These are phyloP conservation scores for Cricetomys ansorgei DNA, from an alignment of 2,113 vertebrate species.

Conservation along the genomic window DNA sequence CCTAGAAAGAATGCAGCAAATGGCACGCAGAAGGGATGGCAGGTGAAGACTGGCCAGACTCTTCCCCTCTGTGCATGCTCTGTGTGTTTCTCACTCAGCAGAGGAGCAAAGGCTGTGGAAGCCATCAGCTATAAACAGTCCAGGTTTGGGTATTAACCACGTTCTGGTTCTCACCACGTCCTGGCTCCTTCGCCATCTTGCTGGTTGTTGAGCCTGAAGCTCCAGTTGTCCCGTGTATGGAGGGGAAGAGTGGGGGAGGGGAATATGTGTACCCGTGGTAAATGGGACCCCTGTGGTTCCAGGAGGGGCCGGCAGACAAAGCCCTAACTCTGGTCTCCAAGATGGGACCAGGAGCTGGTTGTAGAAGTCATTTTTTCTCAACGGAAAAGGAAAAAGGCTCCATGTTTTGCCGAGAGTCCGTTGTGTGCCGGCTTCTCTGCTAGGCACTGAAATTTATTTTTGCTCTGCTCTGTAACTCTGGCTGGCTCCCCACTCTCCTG, in stretches of 20 bases:
- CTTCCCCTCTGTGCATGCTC: background rate
- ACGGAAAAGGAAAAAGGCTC: background rate
- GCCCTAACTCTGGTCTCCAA: background rate
- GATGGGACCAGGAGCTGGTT: accelerated
- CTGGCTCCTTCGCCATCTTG: background rate
- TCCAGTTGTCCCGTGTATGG: accelerated
- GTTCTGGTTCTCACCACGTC: accelerated
- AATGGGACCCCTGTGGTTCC: background rate
- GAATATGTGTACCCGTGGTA: background rate
- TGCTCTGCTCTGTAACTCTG: background rate
- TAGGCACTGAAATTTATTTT: background rate
- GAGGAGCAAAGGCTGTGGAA: background rate
- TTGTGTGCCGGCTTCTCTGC: background rate
- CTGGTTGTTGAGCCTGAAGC: background rate
- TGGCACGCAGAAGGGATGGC: background rate
- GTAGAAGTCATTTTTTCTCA: background rate
- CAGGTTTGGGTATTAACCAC: background rate
- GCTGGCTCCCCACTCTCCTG: no score
- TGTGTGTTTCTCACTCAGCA: no score
- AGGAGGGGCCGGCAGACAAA: background rate
- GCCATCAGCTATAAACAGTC: background rate
- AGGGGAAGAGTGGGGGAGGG: accelerated
- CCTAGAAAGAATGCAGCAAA: background rate
- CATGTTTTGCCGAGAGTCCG: background rate
- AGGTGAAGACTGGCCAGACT: accelerated